Evolutionary conservation across 2,797 vertebrate species (phyloP).

Genomic region (Manis pentadactyla): DNA sequence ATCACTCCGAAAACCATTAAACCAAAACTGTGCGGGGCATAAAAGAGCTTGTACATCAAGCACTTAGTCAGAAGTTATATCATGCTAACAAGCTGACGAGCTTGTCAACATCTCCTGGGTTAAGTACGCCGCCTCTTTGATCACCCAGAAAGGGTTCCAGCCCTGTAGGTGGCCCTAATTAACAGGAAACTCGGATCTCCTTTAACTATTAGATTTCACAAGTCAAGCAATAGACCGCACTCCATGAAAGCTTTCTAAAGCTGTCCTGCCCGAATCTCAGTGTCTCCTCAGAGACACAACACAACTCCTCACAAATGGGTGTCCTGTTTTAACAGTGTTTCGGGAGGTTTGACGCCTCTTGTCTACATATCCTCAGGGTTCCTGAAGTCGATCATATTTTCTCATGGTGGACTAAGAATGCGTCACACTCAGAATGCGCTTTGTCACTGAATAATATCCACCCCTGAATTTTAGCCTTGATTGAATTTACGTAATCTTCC

Average conservation of each 20-base stretch:
- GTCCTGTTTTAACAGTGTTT: constrained; percentile 57
- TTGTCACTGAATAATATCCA: neutral
- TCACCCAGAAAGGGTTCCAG: constrained; percentile 80
- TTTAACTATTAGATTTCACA: constrained; percentile 76
- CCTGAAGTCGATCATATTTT: constrained; percentile 30
- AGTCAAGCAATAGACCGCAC: constrained; percentile 70
- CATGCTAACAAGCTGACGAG: constrained; percentile 79
- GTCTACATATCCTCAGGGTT: neutral
- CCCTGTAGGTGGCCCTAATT: constrained; percentile 85
- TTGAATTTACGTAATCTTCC: neutral
- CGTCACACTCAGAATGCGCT: neutral
- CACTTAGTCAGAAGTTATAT: constrained; percentile 69
- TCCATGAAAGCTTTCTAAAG: constrained; percentile 73
- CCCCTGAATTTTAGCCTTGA: neutral
- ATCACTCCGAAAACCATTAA: constrained; percentile 10
- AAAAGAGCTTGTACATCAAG: constrained; percentile 65
- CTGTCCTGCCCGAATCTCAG: constrained; percentile 66
- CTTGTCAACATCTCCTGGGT: constrained; percentile 79
- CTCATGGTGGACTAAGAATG: neutral
- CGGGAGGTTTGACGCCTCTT: constrained; percentile 66
- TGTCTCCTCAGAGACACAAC: constrained; percentile 53
- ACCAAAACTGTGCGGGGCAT: neutral
- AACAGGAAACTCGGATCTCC: constrained; percentile 83
- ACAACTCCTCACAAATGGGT: constrained; percentile 40
- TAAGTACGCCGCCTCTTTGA: constrained; percentile 83